A percentile compares a stretch with the other conserved stretches of the same genome.
These are phyloP conservation scores for Drosophila nikananu DNA, from an alignment of 1,140 invertebrate species.

Conservation along the genomic window DNA sequence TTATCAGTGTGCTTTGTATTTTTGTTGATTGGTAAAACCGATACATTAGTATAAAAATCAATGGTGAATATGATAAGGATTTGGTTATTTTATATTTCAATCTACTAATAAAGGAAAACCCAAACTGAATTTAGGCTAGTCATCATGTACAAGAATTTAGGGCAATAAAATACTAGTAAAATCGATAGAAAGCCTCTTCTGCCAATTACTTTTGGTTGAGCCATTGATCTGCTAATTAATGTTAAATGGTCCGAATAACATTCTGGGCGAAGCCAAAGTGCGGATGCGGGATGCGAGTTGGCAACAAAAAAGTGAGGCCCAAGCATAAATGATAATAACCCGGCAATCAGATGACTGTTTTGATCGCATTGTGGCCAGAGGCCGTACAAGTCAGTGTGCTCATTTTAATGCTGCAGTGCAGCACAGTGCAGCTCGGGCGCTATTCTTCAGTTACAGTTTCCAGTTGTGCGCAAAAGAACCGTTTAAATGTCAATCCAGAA, in stretches of 20 bases:
- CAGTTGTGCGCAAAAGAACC: conserved; percentile 83
- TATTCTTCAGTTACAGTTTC: conserved; percentile 69
- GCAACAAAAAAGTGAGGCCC: conserved; percentile 37
- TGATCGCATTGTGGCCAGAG: conserved; percentile 57
- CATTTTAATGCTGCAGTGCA: conserved; percentile 70
- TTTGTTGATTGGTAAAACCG: neutral
- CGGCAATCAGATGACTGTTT: conserved; percentile 58
- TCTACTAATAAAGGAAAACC: neutral
- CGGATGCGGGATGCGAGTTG: conserved; percentile 32
- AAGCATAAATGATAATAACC: conserved; percentile 62
- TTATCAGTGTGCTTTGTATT: neutral
- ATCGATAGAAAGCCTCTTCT: neutral
- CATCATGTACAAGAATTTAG: neutral
- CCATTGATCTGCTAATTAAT: conserved; percentile 1
- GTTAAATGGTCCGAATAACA: conserved; percentile 24
- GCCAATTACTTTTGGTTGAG: conserved; percentile 7
- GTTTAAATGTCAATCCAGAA: conserved; percentile 85
- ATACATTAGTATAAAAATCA: neutral
- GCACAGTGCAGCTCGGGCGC: conserved; percentile 26
- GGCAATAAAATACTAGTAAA: neutral
- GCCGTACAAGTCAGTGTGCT: conserved; percentile 79
- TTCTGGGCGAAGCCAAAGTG: conserved; percentile 6
- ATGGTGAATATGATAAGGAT: neutral
- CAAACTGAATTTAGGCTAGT: neutral
- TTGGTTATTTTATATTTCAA: neutral